Evolutionary conservation across 2,113 vertebrate species (phyloP), one percentile per base, ranked within the genome.

Genomic region (Calcarius ornatus): DNA sequence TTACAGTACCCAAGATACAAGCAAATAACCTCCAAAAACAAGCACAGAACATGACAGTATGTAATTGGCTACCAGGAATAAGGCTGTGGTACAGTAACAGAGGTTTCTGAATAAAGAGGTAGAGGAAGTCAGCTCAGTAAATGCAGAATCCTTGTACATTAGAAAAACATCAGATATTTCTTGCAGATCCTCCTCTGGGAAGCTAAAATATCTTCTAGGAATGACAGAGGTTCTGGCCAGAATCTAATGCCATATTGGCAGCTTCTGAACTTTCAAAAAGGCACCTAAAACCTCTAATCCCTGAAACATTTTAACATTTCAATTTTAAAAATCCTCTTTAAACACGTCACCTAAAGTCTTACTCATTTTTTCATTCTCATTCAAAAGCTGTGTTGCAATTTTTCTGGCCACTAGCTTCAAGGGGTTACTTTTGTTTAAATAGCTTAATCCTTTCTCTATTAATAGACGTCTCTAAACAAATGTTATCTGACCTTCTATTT

Each of bases 401-500:
- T 89, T 94, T 95, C 59, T 80, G 63, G 38, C 66, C 65, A 89
- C 48, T 47, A 54, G 48, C 20, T 66, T 38, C 31, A 73, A 77
- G 51, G 87, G 38, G 54, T 70, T 95, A 77, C 50, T 82, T 88
- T 40, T 93, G 70, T 94, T 94, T 80, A 88, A 95, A 82, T 3
- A 95, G 30, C 59, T 70, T 91, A 91, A 95, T 94, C 78, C 54
- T 73, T 80, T 88, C 63, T 88, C 90, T 94, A 94, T 92, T 92
- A 95, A 96, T 96, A 95, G 87, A 59, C 30, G 11, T 90, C 54
- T 83, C 85, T 59, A 94, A 94, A 92, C 81, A 92, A 90, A 78
- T 81, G 81, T 79, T 94, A 94, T 93, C 88, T 95, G 94, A 81
- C 85, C 90, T 92, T 91, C 77, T 90, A 12, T 65, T 93, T 81